Base-by-base conservation (phyloP, 2,797 vertebrate genomes). In the Hoplostethus mediterraneus region DNA sequence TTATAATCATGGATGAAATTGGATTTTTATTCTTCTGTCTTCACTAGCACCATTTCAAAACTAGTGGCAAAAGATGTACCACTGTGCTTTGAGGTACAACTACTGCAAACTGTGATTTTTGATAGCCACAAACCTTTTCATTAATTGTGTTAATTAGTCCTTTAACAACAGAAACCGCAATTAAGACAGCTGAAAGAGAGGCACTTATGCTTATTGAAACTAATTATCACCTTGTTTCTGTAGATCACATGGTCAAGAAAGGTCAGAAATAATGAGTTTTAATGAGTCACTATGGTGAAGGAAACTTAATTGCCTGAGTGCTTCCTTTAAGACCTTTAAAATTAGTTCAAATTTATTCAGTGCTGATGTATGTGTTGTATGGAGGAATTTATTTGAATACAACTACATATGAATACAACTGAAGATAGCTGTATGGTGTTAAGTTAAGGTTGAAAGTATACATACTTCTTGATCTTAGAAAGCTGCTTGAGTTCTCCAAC, bases 281-380 rank as follows among this genome's bases (percentile, higher is more conserved):
- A 68, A 48, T 75, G 64, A 80, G 84, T 85, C 80, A 85, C 81
- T 83, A 80, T 42, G 48, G 64, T 48, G 75, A 81, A 63, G 49
- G n/a, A 71, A 78, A 63, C 52, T 60, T 82, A 77, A 88, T 86
- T 89, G 84, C 83, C 66, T 73, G 74, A 86, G 81, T 86, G 67
- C 81, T 85, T 83, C 54, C 67, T 78, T 84, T 83, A 48, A 83
- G 66, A 71, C 0, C 56, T 82, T 73, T 74, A 33, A 75, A 75
- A 83, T 40, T 65, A 63, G 49, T 55, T 52, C 3, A 44, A 17
- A 52, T 73, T 33, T 63, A 30, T 59, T 82, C 28, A 65, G 57
- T 48, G 42, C 11, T 77, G 76, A 86, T 76, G 51, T 58, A 38
- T 67, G 28, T 28, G 3, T 17, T 4, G 21, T 31, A 44, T 21